Evolutionary conservation across 2,113 vertebrate species (phyloP).

Genomic region (Brachypteracias leptosomus): DNA sequence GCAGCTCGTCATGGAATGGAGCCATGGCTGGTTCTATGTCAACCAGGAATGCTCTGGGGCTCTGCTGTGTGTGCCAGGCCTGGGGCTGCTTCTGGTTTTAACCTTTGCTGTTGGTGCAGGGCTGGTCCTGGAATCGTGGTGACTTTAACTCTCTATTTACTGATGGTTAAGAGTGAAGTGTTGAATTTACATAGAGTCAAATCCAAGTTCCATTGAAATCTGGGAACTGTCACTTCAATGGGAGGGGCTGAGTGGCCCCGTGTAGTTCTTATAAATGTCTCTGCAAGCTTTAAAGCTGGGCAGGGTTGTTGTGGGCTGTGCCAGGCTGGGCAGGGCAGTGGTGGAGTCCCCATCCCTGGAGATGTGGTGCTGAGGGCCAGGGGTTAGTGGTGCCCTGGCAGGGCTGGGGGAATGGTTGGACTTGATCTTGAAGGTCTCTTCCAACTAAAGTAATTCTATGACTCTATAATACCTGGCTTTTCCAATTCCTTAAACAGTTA

Average conservation of each 20-base stretch:
- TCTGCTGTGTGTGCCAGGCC: background rate
- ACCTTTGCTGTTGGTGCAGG: background rate
- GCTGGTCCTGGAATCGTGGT: background rate
- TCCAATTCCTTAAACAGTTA: background rate
- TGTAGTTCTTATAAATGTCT: background rate
- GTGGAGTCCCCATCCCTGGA: no score
- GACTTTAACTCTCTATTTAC: background rate
- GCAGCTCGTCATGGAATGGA: accelerated
- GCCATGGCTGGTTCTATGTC: accelerated
- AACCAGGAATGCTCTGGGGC: accelerated
- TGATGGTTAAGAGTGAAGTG: background rate
- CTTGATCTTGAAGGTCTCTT: background rate
- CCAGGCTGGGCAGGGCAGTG: no score
- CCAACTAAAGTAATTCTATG: background rate
- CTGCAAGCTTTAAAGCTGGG: background rate
- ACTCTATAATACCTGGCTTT: background rate
- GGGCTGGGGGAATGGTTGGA: background rate
- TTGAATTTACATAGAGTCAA: background rate
- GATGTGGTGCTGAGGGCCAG: no score
- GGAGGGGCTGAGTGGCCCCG: background rate
- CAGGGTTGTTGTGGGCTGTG: no score
- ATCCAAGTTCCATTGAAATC: background rate
- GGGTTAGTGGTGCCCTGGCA: background rate
- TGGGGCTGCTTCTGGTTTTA: background rate
- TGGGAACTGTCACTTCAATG: background rate